phyloP scores from a whole-genome alignment of 2,888 invertebrate species.

The Parasteatoda lunata region DNA sequence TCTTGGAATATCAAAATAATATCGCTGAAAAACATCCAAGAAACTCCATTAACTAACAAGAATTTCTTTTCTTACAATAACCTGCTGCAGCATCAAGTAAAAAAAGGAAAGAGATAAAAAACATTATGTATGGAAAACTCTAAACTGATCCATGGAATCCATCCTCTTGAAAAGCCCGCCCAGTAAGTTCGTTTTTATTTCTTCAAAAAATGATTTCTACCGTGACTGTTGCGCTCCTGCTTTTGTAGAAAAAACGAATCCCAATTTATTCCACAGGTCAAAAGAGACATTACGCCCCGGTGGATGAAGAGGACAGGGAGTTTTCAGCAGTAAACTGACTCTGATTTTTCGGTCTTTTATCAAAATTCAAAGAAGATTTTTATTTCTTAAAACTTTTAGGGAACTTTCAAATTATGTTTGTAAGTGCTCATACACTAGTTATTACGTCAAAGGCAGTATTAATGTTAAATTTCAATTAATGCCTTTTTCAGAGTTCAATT shows the following conservation, averaged over 20 bases:
- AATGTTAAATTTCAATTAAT: too few relatives aligned
- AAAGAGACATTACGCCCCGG: background rate
- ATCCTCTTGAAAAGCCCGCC: too few relatives aligned
- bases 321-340: too few relatives aligned
- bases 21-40: constrained; percentile 26
- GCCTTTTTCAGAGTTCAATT: too few relatives aligned
- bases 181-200: background rate
- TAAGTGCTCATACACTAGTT: too few relatives aligned
- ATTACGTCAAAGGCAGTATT: too few relatives aligned
- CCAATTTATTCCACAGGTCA: constrained; percentile 10
- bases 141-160: too few relatives aligned
- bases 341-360: background rate
- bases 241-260: background rate
- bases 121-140: background rate
- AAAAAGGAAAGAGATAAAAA: background rate
- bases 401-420: too few relatives aligned
- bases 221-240: background rate
- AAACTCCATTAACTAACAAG: constrained; percentile 40
- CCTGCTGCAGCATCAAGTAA: background rate
- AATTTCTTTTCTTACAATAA: constrained; percentile 15
- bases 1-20: constrained; percentile 1
- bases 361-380: background rate
- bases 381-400: too few relatives aligned
- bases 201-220: background rate
- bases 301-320: background rate